These are phyloP conservation scores for Dolichomitus sp. DNA, from an alignment of 2,888 invertebrate genomes.

Conservation along the genomic window DNA sequence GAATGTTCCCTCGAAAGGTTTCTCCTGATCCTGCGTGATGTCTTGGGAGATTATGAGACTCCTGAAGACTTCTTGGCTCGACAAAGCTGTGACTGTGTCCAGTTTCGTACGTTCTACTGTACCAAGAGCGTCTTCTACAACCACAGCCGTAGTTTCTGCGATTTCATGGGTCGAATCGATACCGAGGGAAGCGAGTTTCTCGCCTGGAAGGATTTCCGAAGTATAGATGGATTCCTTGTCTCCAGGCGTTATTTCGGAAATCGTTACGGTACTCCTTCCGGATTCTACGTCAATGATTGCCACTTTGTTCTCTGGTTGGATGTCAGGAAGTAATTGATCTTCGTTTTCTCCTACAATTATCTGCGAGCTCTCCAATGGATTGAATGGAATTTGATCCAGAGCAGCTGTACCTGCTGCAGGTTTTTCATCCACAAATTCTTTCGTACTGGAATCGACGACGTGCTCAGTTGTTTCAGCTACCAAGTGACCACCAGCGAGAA, in stretches of 20 bases:
- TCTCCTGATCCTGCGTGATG: conserved; percentile 81
- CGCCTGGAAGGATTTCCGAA: conserved; percentile 74
- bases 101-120: conserved; percentile 71
- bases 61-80: conserved; percentile 75
- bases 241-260: conserved; percentile 86
- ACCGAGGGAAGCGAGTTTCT: conserved; percentile 73
- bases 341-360: conserved; percentile 87
- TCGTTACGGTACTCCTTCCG: conserved; percentile 86
- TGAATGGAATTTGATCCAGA: conserved; percentile 84
- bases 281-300: conserved; percentile 87
- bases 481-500: conserved; percentile 74
- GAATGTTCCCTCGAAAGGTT: conserved; percentile 83
- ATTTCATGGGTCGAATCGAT: conserved; percentile 81
- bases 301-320: conserved; percentile 81
- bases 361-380: conserved; percentile 87
- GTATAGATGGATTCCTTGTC: conserved; percentile 86
- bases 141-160: conserved; percentile 85
- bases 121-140: conserved; percentile 79
- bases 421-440: conserved; percentile 77
- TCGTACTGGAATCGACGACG: conserved; percentile 83
- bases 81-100: conserved; percentile 70
- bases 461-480: conserved; percentile 82
- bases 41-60: conserved; percentile 80
- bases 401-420: conserved; percentile 79
- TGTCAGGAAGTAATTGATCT: conserved; percentile 81